Base-by-base conservation (phyloP, 2,113 vertebrate species). In the Agapornis roseicollis region DNA sequence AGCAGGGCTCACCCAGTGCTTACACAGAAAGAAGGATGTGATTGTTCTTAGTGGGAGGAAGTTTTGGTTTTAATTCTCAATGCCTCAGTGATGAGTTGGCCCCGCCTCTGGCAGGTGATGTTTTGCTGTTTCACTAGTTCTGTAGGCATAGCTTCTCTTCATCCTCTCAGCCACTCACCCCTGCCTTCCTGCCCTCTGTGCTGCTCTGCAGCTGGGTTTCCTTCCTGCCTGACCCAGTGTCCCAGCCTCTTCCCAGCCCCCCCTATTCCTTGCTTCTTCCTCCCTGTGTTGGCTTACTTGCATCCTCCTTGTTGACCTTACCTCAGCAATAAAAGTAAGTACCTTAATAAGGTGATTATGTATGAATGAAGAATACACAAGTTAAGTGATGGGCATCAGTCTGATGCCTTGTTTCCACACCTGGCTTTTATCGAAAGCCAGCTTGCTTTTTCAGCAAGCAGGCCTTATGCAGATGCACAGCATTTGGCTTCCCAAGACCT, bases 291-390 rank as follows among this genome's bases (percentile, higher is more conserved):
- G 4, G 22, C 2, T 4, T 85, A 23, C 49, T 88, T 2, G 4
- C 61, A 85, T 82, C 76, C 63, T 82, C 29, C 27, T 87, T 19
- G 10, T 6, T 50, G 55, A 84, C 42, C 47, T 80, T 42, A 7
- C 29, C 42, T 46, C 10, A n/a, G 60, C 61, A 73, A 63, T 87
- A 53, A 63, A 89, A 76, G 19, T 25, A 55, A 92, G 42, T 61
- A 23, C 17, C 5, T 65, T 63, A 76, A 28, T 70, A 39, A 85
- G 19, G 37, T 41, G n/a, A 13, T 46, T 86, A 35, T 22, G 29
- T 70, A 3, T 35, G 23, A 85, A n/a, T 0, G 1, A 50, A 86
- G 66, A 53, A 33, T 56, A 28, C 0, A 0, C 46, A 24, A 63
- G 7, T 29, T 29, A 74, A 89, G 52, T 68, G 70, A 20, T 37